Conservation (phyloP, 2,888 invertebrate genomes). For the Rhyacophila evoluta region DNA sequence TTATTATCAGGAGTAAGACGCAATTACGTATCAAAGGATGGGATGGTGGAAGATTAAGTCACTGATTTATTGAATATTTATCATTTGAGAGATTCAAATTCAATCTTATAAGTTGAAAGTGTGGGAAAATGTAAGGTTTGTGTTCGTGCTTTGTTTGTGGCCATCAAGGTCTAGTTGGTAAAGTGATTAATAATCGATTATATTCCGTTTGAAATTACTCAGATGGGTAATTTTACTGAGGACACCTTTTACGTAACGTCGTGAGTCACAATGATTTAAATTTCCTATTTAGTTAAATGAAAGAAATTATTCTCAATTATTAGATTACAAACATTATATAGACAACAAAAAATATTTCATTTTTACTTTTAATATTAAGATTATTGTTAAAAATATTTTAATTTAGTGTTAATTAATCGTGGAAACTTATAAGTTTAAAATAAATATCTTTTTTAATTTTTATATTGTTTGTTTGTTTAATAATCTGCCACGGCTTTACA, state of each 20-base stretch:
- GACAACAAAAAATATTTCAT: too few species aligned
- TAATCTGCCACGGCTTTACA: too few species aligned
- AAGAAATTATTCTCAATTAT: too few species aligned
- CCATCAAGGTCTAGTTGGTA: conserved; percentile 23
- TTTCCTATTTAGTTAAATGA: too few species aligned
- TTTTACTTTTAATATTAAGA: too few species aligned
- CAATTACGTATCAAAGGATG: background rate
- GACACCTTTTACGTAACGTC: background rate
- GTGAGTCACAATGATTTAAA: background rate
- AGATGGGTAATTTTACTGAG: background rate
- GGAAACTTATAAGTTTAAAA: too few species aligned
- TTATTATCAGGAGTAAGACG: background rate
- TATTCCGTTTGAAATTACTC: background rate
- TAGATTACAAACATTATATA: too few species aligned
- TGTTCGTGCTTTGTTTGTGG: conserved; percentile 29
- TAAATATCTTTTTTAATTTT: too few species aligned
- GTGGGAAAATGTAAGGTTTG: conserved; percentile 39
- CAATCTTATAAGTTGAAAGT: conserved; percentile 42
- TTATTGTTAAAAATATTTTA: too few species aligned
- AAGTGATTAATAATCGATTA: conserved; percentile 12
- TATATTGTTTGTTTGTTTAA: too few species aligned
- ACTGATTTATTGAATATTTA: conserved; percentile 39
- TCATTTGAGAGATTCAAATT: conserved; percentile 32
- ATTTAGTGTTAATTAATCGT: too few species aligned
- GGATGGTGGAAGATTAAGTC: conserved; percentile 1